These are phyloP conservation scores for Deroplatys truncata DNA, from an alignment of 2,888 invertebrate species.

Conservation along the genomic window DNA sequence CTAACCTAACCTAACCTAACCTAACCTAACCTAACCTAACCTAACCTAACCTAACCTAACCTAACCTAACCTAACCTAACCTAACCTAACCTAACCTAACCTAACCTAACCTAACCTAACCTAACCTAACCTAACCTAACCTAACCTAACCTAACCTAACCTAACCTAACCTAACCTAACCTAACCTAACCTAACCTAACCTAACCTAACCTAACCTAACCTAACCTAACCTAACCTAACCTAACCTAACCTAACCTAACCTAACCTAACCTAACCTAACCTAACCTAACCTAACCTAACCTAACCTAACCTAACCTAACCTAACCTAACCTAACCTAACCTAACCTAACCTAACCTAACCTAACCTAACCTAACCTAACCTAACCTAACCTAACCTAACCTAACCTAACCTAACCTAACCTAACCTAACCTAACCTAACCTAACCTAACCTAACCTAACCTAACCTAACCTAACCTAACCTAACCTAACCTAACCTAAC, in stretches of 20 bases:
- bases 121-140: background rate
- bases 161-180: no score
- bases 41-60: conserved; percentile 1
- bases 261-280: background rate
- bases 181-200: background rate
- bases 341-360: no score
- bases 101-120: background rate
- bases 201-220: background rate
- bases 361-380: conserved; percentile 28
- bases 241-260: background rate
- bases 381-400: conserved; percentile 25
- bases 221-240: no score
- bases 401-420: conserved; percentile 30
- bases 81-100: conserved; percentile 4
- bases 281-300: conserved; percentile 32
- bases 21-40: no score
- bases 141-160: background rate
- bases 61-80: background rate
- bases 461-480: background rate
- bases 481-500: background rate
- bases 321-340: conserved; percentile 25
- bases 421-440: conserved; percentile 23
- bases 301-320: conserved; percentile 31
- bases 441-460: conserved; percentile 28
- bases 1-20: no score